Base-by-base conservation (phyloP, 2,888 invertebrate genomes). In the Tethea ocularis region DNA sequence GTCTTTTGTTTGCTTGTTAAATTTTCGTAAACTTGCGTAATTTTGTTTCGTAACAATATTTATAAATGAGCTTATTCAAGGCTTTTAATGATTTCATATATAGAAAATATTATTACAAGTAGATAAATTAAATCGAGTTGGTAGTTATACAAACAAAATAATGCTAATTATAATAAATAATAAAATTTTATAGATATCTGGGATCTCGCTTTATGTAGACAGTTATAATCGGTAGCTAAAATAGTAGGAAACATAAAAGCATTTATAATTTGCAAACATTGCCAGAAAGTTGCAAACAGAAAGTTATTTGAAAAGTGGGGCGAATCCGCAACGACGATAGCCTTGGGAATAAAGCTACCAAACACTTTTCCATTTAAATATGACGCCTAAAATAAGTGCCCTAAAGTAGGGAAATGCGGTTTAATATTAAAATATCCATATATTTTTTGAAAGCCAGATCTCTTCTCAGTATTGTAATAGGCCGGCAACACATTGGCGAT, bases 281-380 rank as follows among this genome's bases (percentile, higher is more conserved):
- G 56, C 38, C 63, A 23, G 69, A 67, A 69, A 74, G 62, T 70
- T 61, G 71, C 67, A 72, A 75, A 77, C 83, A 78, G 82, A 83
- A 86, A 86, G 82, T 79, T 71, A 66, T 61, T 76, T 71, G 71
- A 80, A 86, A 86, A 83, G 82, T 85, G 74, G 82, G 82, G 73
- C 80, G 74, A 80, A 77, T 75, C 73, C 71, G 71, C 64, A 62
- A 61, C 70, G 72, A 69, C 76, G 78, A 77, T 65, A 65, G 68
- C 72, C 75, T 80, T 77, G 71, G 69, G 71, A 72, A 82, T 71
- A 84, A 85, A 85, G 84, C 77, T 75, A 74, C 74, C 77, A 69
- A 80, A 77, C 73, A 75, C 79, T 75, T 71, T 71, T 69, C 74
- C 41, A 17, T 41, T 41, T 3, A 41, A 17, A 0, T 15, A 15